These are phyloP conservation scores for Antennarius maculatus DNA, from an alignment of 2,797 vertebrate species.

Conservation along the genomic window DNA sequence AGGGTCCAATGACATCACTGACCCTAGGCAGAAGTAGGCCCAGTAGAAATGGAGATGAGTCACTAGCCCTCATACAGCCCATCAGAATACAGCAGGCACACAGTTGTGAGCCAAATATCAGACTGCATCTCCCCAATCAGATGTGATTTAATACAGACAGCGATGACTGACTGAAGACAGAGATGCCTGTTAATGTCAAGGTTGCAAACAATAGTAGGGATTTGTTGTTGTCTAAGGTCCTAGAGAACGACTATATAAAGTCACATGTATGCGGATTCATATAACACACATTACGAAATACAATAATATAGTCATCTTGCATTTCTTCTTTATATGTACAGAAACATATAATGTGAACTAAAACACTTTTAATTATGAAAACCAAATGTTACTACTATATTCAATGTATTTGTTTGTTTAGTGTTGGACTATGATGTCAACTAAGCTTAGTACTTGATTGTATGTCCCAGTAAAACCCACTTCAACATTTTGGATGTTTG, in stretches of 20 bases:
- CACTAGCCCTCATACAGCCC: conserved; percentile 45
- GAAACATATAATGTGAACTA: no score
- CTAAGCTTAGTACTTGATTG: no score
- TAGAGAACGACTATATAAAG: conserved; percentile 4
- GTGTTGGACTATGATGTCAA: no score
- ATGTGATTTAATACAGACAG: conserved; percentile 46
- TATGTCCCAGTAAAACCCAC: no score
- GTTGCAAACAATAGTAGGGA: conserved; percentile 9
- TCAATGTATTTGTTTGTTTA: no score
- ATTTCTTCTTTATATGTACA: no score
- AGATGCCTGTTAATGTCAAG: conserved; percentile 30
- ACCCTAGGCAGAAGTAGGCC: conserved; percentile 50
- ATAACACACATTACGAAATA: background rate
- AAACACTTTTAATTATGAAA: no score
- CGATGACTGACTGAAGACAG: conserved; percentile 46
- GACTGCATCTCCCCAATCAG: conserved; percentile 48
- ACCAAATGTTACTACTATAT: no score
- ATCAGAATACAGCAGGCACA: conserved; percentile 52
- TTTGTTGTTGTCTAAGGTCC: conserved; percentile 11
- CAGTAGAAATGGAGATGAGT: conserved; percentile 62
- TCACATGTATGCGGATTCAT: no score
- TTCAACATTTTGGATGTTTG: no score
- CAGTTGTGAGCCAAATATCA: conserved; percentile 25
- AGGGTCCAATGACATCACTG: conserved; percentile 60
- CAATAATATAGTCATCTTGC: no score